Base-by-base conservation (phyloP, 1,140 invertebrate species). In the Hestina assimilis region DNA sequence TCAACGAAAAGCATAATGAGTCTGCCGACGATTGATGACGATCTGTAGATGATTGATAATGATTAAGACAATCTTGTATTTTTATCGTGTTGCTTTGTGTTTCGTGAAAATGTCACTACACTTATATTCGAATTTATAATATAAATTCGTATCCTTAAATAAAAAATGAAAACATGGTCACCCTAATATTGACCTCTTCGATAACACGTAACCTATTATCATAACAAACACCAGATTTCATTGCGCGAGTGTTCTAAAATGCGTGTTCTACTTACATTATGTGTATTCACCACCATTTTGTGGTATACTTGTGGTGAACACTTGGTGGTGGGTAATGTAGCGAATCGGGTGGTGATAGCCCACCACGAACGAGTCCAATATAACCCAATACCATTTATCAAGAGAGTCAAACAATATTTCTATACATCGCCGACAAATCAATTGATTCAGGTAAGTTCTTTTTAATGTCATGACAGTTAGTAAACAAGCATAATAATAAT, bases 371-470 rank as follows among this genome's bases (percentile, higher is more conserved):
- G 21, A 0, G 64, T 83, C 0, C 41, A 78, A 20, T 87, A 87
- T 31, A 83, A 81, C 33, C 77, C 82, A 0, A 67, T 87, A 28
- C 83, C 83, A 0, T 87, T 87, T 24, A 64, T 79, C 9, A 87
- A 87, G 26, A 63, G 83, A 14, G 77, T 87, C 0, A 87, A 87
- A 19, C 43, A 69, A 4, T 83, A 58, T 33, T 85, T 87, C 21
- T 81, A 74, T 46, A 53, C 69, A 0, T 60, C 59, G 4, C 66
- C 72, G 0, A 63, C 63, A 15, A 75, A 79, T 42, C 66, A 61
- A 33, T 60, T 55, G 4, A 86, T 84, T 29, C 55, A 62, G 57
- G 83, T 86, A 38, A 66, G 66, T 65, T 51, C 23, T 33, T 29
- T 21, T 3, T 40, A 38, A 17, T 28, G 0, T 1, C 12, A 14